phyloP scores from a whole-genome alignment of 1,140 invertebrate genomes.

The Heliconius eleuchia region DNA sequence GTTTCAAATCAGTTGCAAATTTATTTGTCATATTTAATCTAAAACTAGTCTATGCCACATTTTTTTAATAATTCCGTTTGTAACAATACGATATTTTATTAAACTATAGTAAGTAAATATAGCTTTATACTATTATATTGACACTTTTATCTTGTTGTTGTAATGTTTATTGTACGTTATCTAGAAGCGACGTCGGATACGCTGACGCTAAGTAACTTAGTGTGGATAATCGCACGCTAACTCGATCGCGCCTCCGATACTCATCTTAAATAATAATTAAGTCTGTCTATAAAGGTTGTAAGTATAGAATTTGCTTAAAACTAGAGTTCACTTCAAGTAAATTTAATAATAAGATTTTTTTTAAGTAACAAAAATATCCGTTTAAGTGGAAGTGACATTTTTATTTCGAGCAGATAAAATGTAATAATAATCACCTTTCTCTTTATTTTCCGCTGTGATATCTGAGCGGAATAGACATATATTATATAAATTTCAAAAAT shows the following conservation, averaged over 20 bases:
- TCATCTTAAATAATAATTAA: slow-evolving; percentile 24
- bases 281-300: slow-evolving; percentile 14
- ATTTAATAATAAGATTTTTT: no score
- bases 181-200: slow-evolving; percentile 33
- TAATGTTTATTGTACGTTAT: slow-evolving; percentile 28
- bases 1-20: no score
- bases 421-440: no score
- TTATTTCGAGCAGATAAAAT: no score
- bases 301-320: not conserved
- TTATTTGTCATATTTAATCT: no score
- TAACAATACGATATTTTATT: not conserved
- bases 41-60: no score
- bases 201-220: slow-evolving; percentile 54
- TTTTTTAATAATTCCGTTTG: no score
- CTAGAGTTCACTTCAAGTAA: not conserved
- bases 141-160: slow-evolving; percentile 34
- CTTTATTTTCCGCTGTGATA: no score
- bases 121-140: slow-evolving; percentile 15
- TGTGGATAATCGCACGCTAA: slow-evolving; percentile 62
- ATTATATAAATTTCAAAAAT: no score
- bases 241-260: slow-evolving; percentile 33
- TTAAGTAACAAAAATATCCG: no score
- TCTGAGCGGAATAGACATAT: no score
- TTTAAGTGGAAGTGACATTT: no score
- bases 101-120: not conserved